Evolutionary conservation across 1,140 invertebrate species (phyloP), one percentile per base, ranked within the genome.

Genomic region (Drusus annulatus): DNA sequence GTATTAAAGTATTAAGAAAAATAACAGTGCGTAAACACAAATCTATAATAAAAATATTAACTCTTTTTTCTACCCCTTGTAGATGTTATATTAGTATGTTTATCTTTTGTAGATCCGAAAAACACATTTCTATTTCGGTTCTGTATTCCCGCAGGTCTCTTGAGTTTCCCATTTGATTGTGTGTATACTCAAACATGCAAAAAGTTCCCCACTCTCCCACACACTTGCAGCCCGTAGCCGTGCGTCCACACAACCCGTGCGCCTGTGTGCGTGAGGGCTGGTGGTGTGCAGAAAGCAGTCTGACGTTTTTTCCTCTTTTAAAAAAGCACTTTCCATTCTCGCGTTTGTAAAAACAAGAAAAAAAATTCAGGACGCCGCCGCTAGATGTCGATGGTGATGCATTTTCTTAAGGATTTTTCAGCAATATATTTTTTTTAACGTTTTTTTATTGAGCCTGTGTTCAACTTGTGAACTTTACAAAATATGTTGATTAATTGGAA

Each of bases 241-340:
- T 45, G 13, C 36, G 36, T 45, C 71, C 21, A 21, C 23, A 45
- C 50, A 45, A 0, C 16, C 60, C 16, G 16, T 52, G 56, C 15
- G 69, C 19, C 19, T 23, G 60, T 80, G 54, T 65, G 45, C 7
- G 65, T 45, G 36, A 3, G 36, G 31, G 17, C n/a, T 19, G 65
- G 63, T 19, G 4, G 65, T 60, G 71, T 68, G 63, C 21, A 74
- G 80, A 81, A 71, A 71, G 65, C 63, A 60, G 68, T 71, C 79
- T 68, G 36, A 76, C 54, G 80, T 82, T 82, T 79, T 82, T 82
- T 82, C 65, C 78, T 73, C 74, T 82, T 79, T 79, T 80, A 83
- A 83, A 83, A 83, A 83, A 83, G 81, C 79, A 82, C 81, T 82
- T 82, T 82, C 78, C 76, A 75, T 82, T 81, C 74, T 65, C 78